Base-by-base conservation (phyloP, 2,888 invertebrate species). In the Pogonocherus hispidulus region DNA sequence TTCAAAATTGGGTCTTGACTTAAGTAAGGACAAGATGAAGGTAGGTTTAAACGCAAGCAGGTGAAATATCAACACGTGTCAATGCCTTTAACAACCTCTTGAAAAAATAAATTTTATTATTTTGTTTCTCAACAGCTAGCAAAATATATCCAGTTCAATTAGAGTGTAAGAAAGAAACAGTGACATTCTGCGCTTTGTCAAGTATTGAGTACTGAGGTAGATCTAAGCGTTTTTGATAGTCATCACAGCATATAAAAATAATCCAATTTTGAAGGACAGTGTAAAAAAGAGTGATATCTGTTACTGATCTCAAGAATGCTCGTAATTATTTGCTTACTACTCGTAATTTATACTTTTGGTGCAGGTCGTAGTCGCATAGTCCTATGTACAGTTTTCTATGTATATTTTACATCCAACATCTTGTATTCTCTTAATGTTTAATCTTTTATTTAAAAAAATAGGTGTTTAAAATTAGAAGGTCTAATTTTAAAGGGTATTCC, bases 181-280 rank as follows among this genome's bases (percentile, higher is more conserved):
- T 2, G 32, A 32, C 4, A 37, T 19, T 35, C 5, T 46, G 3
- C 9, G 23, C 44, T 47, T 11, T 46, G 44, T 47, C 19, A 46
- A 46, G 49, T 35, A 22, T 47, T 60, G 32, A 54, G 49, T 44
- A 65, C 49, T 69, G 69, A 69, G 69, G 69, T 69, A 69, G 69
- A 57, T 69, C 19, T 69, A 69, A 69, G 69, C 69, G 69, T 66
- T 46, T 63, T 64, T 35, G 66, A 68, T 46, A 64, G 52, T 68
- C 57, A 66, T 69, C 66, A 66, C 57, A 60, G 59, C 56, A 55
- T 19, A 27, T 11, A 47, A 49, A 22, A 22, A 51, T 37, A 60
- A 54, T 41, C 9, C 18, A 32, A 41, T 41, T 41, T 41, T 2
- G n/a, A 41, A 41, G 16, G 8, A 11, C 37, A 11, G 37, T 3